Evolutionary conservation across 2,888 invertebrate species (phyloP).

Genomic region (Frankliniella intonsa): DNA sequence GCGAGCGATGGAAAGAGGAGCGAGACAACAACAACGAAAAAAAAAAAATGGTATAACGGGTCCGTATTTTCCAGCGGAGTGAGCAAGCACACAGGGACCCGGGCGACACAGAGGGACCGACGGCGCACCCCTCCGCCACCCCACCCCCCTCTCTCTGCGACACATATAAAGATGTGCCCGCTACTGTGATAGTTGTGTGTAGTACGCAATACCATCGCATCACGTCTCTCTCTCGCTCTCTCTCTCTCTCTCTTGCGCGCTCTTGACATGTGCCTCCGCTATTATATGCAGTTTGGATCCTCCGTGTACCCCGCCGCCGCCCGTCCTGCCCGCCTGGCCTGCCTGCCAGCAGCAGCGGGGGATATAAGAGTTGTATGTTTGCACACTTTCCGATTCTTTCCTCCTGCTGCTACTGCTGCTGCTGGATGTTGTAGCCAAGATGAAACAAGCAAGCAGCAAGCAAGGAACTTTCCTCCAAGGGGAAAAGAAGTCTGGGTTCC

Average conservation of each 20-base stretch:
- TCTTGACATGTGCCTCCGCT: neutral
- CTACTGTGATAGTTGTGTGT: conserved; percentile 9
- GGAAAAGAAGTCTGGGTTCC: too few relatives aligned
- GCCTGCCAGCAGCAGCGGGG: neutral
- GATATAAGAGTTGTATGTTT: neutral
- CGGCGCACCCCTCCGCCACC: neutral
- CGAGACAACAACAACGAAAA: neutral
- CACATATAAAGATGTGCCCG: neutral
- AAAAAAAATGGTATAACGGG: neutral
- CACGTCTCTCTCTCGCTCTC: neutral
- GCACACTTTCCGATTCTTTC: neutral
- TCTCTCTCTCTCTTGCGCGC: neutral
- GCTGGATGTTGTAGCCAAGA: too few relatives aligned
- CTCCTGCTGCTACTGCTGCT: too few relatives aligned
- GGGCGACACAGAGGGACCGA: neutral
- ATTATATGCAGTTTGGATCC: neutral
- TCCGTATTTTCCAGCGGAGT: conserved; percentile 2
- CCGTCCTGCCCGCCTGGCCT: too few relatives aligned
- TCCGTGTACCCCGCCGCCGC: too few relatives aligned
- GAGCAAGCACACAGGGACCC: neutral
- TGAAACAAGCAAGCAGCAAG: too few relatives aligned
- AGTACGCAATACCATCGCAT: conserved; percentile 6
- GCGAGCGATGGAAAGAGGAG: neutral
- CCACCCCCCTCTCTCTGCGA: neutral
- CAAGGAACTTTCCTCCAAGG: too few relatives aligned